A percentile compares a stretch with the other conserved stretches of the same genome.
phyloP scores from a whole-genome alignment of 2,888 invertebrate genomes.

The Caenorhabditis sp. region DNA sequence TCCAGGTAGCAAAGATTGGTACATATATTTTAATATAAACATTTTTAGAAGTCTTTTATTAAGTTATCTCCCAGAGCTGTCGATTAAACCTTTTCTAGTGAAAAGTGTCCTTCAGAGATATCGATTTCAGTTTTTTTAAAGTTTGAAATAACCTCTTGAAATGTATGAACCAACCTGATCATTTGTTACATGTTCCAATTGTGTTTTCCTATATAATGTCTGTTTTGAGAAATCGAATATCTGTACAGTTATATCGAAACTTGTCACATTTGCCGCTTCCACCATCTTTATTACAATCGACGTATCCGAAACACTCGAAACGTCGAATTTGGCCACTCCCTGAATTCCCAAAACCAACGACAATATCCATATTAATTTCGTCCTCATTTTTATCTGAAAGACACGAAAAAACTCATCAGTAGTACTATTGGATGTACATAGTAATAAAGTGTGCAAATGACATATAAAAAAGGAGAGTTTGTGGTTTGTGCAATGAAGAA shows the following conservation, averaged over 20 bases:
- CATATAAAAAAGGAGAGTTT: neutral
- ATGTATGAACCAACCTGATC: constrained; percentile 55
- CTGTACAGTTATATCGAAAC: constrained; percentile 57
- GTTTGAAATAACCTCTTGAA: too few species aligned
- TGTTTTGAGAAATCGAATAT: constrained; percentile 54
- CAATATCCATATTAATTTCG: neutral
- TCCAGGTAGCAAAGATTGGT: too few species aligned
- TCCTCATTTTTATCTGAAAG: neutral
- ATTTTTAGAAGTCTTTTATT: too few species aligned
- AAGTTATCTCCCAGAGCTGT: too few species aligned
- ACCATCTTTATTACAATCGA: constrained; percentile 54
- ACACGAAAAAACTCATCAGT: neutral
- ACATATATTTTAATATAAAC: too few species aligned
- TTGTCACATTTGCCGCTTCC: constrained; percentile 48
- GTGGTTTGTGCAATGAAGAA: too few species aligned
- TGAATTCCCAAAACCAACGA: neutral
- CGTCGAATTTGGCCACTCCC: constrained; percentile 52
- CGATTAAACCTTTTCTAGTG: too few species aligned
- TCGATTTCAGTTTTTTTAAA: too few species aligned
- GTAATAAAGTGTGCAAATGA: constrained; percentile 4
- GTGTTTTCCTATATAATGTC: constrained; percentile 50
- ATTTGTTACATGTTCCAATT: constrained; percentile 47
- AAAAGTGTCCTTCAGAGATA: too few species aligned
- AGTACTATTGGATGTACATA: neutral
- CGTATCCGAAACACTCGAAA: constrained; percentile 40